phyloP scores from a whole-genome alignment of 2,797 vertebrate species.

The Syngnathus acus region DNA sequence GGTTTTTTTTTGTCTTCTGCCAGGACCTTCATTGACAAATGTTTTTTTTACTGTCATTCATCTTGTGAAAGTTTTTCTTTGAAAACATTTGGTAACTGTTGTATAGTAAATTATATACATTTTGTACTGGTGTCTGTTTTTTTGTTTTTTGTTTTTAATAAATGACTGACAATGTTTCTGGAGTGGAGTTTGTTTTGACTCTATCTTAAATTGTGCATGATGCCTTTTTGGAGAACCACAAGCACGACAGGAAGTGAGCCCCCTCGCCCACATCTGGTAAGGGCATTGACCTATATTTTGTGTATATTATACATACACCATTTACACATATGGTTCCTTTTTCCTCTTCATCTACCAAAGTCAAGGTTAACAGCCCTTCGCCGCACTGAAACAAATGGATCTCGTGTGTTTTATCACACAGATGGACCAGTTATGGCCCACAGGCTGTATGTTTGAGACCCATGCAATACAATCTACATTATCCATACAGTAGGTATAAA shows the following conservation, averaged over 20 bases:
- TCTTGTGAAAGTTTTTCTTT: conserved; percentile 20
- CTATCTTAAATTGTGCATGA: conserved; percentile 5
- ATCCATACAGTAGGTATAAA: too few relatives aligned
- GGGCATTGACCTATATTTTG: conserved; percentile 46
- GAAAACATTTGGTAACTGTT: conserved; percentile 21
- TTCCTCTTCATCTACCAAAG: background rate
- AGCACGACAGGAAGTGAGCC: conserved; percentile 50
- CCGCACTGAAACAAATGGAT: background rate
- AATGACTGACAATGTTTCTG: conserved; percentile 54
- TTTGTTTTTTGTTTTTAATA: conserved; percentile 32
- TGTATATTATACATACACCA: conserved; percentile 22
- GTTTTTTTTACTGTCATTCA: conserved; percentile 30
- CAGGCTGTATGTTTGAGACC: too few relatives aligned
- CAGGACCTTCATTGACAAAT: conserved; percentile 13
- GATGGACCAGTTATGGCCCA: too few relatives aligned
- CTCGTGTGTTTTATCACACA: too few relatives aligned
- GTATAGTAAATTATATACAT: conserved; percentile 54
- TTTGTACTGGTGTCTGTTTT: conserved; percentile 34
- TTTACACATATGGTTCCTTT: background rate
- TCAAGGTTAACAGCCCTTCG: background rate
- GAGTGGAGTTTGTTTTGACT: conserved; percentile 22
- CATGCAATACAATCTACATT: too few relatives aligned
- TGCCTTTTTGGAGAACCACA: conserved; percentile 5
- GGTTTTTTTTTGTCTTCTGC: background rate
- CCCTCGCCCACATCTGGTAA: conserved; percentile 64